Evolutionary conservation across 1,140 invertebrate genomes (phyloP), one percentile per base, ranked within the genome.

Genomic region (Drosophila pseudoobscura): DNA sequence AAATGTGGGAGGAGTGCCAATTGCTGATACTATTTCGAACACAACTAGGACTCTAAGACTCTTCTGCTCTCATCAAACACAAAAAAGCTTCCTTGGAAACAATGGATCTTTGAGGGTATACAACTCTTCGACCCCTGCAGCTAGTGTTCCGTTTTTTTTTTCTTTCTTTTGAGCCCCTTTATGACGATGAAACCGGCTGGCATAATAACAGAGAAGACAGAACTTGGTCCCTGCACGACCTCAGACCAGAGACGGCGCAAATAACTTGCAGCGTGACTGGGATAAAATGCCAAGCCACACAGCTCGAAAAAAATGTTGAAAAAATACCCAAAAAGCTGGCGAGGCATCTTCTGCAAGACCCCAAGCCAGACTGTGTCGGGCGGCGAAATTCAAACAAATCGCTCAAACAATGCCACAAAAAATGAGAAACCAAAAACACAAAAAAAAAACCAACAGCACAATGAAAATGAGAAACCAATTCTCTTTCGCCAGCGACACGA

Each of bases 181-280:
- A 75, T 75, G 71, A 75, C 71, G 77, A 87, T 80, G 57, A 72
- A 87, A 88, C 83, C 82, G 83, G 82, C 78, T 87, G 83, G 78
- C 83, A 87, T 87, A 88, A 87, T 87, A 82, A 82, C 82, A 82
- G 78, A 77, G 78, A 62, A 52, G 71, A 53, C 47, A 75, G 65
- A 65, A 85, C 78, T 71, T 70, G 63, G 79, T 61, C 66, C 66
- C 66, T 70, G 72, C 68, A 85, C 82, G 63, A 87, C 35, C 35
- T 13, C 11, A 39, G 35, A 39, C 3, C 35, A 39, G 35, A 35
- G 31, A 35, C 78, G 82, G 83, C 82, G 82, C 82, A 87, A 85
- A 85, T 85, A 85, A 85, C 82, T 85, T 87, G 83, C 82, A 88
- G 78, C 82, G 82, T 87, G 82, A 87, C 82, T 87, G 82, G 66